Evolutionary conservation across 2,888 invertebrate species (phyloP), one percentile per base, ranked within the genome.

Genomic region (Epirrhoe alternata): DNA sequence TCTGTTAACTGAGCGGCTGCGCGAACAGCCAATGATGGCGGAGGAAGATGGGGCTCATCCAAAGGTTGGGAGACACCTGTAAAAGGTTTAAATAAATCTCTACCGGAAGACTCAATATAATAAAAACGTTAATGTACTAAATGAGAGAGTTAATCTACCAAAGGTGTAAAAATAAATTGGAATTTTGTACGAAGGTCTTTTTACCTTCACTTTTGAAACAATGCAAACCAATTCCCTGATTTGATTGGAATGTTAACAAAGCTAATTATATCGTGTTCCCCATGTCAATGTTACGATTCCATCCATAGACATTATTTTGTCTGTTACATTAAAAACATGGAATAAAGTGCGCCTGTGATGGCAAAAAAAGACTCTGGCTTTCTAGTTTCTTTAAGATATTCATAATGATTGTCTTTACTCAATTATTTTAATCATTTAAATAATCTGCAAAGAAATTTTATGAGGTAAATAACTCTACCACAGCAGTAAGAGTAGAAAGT

Each of bases 41-140:
- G 94, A 6, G 97, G 96, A 6, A 97, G 86, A 0, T 94, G 89
- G 45, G 95, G 95, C 1, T 94, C 87, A 30, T 94, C 93, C 10
- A 86, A 73, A 0, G 94, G 91, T 70, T 86, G 83, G 1, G 92
- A 85, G 45, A 93, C 77, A 63, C 87, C 94, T 93, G 74, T 5
- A 67, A 66, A 70, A 55, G 62, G 64, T 68, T 16, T n/a, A 60
- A 42, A 33, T 57, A 31, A n/a, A 35, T 30, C 14, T 47, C 5
- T 16, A 6, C 14, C 14, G 12, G 12, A 42, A 42, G 38, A 12
- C 38, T 42, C 10, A 42, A 42, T 42, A 16, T 47, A 47, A 47
- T 47, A 47, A 14, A 47, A 47, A 5, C 16, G 14, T n/a, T n/a
- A 14, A 47, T 14, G 47, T 16, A 45, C 5, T 14, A 0, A 24